Percentiles rank a stretch among this genome's conserved stretches.
Conservation (phyloP, 1,140 invertebrate genomes). For the Micrasema longulum region DNA sequence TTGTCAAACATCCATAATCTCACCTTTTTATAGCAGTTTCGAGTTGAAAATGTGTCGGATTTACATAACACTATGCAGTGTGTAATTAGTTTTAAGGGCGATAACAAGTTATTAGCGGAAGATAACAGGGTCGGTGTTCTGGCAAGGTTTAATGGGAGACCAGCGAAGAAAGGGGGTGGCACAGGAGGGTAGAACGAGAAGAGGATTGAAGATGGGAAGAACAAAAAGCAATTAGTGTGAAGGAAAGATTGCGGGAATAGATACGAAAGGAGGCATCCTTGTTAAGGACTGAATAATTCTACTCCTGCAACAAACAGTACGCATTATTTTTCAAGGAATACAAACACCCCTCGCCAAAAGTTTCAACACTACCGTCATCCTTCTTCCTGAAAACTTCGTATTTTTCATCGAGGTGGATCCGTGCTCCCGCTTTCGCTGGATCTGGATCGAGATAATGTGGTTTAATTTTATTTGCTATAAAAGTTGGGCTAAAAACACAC, state of each 20-base stretch:
- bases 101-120: neutral
- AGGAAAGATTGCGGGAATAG: conserved; percentile 53
- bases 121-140: conserved; percentile 8
- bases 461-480: conserved; percentile 16
- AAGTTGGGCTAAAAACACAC: conserved; percentile 20
- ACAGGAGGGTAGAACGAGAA: neutral
- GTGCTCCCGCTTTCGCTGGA: conserved; percentile 2
- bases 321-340: too few species aligned
- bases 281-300: conserved; percentile 46
- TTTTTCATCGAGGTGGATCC: neutral
- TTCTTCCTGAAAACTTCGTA: too few species aligned
- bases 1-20: too few species aligned
- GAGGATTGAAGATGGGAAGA: conserved; percentile 5
- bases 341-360: too few species aligned
- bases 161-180: neutral
- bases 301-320: neutral
- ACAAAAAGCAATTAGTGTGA: conserved; percentile 53
- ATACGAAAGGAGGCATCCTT: conserved; percentile 41
- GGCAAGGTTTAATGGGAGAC: conserved; percentile 3
- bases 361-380: too few species aligned
- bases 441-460: conserved; percentile 12
- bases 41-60: too few species aligned
- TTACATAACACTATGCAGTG: too few species aligned
- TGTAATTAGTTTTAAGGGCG: too few species aligned
- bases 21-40: too few species aligned